Conservation (phyloP, 2,888 invertebrate species). For the Antheraea yamamai region DNA sequence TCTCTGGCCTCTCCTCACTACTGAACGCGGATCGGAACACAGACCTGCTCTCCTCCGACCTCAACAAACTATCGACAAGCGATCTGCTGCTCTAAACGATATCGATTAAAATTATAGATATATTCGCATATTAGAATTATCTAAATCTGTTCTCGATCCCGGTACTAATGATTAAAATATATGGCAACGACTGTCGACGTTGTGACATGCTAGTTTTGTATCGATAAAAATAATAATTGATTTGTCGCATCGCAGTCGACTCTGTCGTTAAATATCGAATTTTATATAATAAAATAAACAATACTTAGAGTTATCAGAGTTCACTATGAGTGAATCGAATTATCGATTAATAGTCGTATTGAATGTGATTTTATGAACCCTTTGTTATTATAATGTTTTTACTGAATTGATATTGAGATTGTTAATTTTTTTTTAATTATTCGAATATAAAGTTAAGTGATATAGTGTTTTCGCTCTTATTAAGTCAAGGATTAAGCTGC, state of each 20-base stretch:
- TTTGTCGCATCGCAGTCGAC: not conserved
- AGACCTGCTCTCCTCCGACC: slow-evolving; percentile 33
- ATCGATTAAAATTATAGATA: not conserved
- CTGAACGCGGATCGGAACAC: slow-evolving; percentile 34
- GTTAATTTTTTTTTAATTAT: not conserved
- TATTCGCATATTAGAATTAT: not conserved
- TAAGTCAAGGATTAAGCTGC: not conserved
- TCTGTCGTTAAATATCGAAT: not conserved
- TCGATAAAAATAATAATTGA: not conserved
- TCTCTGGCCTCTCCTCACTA: slow-evolving; percentile 65
- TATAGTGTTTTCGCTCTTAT: not conserved
- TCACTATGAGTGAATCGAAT: not conserved
- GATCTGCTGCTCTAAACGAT: slow-evolving; percentile 41
- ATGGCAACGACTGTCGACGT: not conserved
- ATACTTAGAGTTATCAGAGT: not conserved
- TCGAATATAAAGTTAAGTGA: slow-evolving; percentile 1
- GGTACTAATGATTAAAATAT: not conserved
- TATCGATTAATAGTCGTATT: slow-evolving; percentile 2
- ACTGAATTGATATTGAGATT: slow-evolving; percentile 3
- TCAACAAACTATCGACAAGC: slow-evolving; percentile 54
- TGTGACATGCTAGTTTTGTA: not conserved
- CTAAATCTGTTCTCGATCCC: not conserved
- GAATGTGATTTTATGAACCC: slow-evolving; percentile 9
- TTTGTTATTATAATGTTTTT: slow-evolving; percentile 5
- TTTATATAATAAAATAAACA: not conserved